Conservation (phyloP, 1,140 invertebrate genomes). For the Campoletis sonorensis region DNA sequence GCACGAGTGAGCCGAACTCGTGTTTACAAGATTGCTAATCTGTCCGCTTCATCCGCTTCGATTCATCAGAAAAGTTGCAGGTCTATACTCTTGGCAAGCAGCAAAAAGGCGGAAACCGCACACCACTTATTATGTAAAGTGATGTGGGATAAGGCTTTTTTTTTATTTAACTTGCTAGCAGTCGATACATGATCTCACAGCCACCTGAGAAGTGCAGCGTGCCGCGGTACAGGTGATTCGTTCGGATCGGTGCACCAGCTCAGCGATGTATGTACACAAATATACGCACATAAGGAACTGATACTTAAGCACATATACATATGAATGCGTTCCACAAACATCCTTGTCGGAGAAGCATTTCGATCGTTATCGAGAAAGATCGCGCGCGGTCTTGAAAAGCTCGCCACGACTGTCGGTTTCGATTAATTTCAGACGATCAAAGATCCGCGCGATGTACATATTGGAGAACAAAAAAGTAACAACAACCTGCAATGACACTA, state of each 20-base stretch:
- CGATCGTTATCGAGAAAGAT: conserved; percentile 11
- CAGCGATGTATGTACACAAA: not conserved
- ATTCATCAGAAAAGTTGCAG: conserved; percentile 17
- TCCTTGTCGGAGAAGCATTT: not conserved
- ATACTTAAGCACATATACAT: not conserved
- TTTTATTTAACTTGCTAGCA: not conserved
- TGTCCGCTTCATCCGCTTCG: conserved; percentile 25
- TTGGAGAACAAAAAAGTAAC: not conserved
- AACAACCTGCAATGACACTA: not conserved
- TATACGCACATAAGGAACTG: too few species aligned
- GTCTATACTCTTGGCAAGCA: not conserved
- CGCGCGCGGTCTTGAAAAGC: conserved; percentile 9
- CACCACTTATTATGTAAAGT: not conserved
- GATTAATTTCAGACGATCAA: not conserved
- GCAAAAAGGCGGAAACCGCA: not conserved
- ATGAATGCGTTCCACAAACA: not conserved
- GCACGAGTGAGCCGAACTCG: conserved; percentile 24
- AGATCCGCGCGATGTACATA: not conserved
- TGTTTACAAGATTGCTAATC: conserved; percentile 50
- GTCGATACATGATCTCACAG: conserved; percentile 13
- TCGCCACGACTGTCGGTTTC: not conserved
- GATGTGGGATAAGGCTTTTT: not conserved
- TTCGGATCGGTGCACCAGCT: not conserved
- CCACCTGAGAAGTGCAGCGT: conserved; percentile 3
- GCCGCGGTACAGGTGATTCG: conserved; percentile 10